Base-by-base conservation (phyloP, 2,797 vertebrate genomes). In the Tympanoctomys barrerae region DNA sequence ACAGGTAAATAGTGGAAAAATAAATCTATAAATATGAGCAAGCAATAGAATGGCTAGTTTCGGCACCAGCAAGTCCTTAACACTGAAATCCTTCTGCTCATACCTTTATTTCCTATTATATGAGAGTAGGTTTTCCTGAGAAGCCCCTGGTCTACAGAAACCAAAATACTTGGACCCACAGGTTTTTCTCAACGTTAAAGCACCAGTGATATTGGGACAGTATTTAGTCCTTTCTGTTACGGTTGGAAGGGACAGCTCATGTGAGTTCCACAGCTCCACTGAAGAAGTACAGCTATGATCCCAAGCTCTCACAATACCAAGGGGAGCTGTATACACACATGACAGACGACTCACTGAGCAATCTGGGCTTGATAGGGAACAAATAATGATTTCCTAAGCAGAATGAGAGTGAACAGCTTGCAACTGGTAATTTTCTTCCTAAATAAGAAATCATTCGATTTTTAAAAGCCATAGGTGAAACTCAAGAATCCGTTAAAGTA, bases 1-100 rank as follows among this genome's bases (percentile, higher is more conserved):
- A 42, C 16, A 33, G 39, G 24, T 77, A 87, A 91, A 61, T 49
- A 86, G 84, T 83, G 77, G 21, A 46, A 82, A 94, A 94, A 94
- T 31, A 87, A 87, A 52, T 70, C 36, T 52, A 14, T 70, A 91
- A 85, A 82, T 59, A 77, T 87, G 77, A 26, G 59, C 89, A 93
- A 94, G 66, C 26, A 86, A 31, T 62, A 49, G 80, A 71, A 52
- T 26, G 42, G n/a, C 75, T 39, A 46, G 8, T 83, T 89, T 90
- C 75, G 49, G 75, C 33, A 66, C 22, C 88, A 8, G 2, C 31
- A 79, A 18, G 21, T 83, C 90, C 70, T 83, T 75, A 91, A 66
- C 39, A 82, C 62, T 83, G 42, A 87, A 83, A 77, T 33, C 12
- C 46, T 82, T 54, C 66, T 64, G 6, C 46, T 26, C 7, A 24